Base-by-base conservation (phyloP, 2,888 invertebrate species). In the Caenorhabditis sp. region DNA sequence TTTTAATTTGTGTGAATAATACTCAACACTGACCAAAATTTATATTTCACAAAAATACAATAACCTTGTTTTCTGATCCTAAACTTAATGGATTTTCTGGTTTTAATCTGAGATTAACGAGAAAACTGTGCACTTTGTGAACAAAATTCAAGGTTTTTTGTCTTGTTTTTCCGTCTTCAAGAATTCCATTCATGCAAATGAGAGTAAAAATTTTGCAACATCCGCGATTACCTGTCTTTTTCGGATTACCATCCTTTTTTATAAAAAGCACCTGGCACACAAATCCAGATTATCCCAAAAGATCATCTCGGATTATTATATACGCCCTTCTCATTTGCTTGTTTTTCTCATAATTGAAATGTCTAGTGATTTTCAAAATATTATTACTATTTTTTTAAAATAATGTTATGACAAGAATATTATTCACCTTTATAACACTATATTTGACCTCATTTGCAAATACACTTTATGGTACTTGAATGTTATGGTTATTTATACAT, bases 391-490 rank as follows among this genome's bases (percentile, higher is more conserved):
- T 31, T 31, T 10, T 31, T 10, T 7, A 31, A 31, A 31, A 31
- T 4, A 31, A 10, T 31, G 31, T 31, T 31, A 31, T 31, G 14
- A 43, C 43, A 17, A 43, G 14, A 43, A 3, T 17, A 43, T 17
- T 17, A 43, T 17, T 17, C 17, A 43, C 43, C 5, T 43, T 3
- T 17, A 43, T 43, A 12, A 17, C 14, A 17, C 14, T 43, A 10
- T n/a, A n/a, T 43, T 17, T 43, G 43, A 27, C 23, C 53, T 61
- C 49, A 31, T 31, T 31, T 31, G 31, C 31, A 52, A 63, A 43
- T 58, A 57, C 59, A 62, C 71, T 71, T 71, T 71, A 67, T 67
- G 67, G 71, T 71, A 71, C 71, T 71, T 71, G 71, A 71, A 63
- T 71, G 71, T 71, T 71, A 67, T 60, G 66, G 71, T 71, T 43